Evolutionary conservation across 2,888 invertebrate species (phyloP), one percentile per base, ranked within the genome.

Genomic region (Scaptomyza caliginosa): DNA sequence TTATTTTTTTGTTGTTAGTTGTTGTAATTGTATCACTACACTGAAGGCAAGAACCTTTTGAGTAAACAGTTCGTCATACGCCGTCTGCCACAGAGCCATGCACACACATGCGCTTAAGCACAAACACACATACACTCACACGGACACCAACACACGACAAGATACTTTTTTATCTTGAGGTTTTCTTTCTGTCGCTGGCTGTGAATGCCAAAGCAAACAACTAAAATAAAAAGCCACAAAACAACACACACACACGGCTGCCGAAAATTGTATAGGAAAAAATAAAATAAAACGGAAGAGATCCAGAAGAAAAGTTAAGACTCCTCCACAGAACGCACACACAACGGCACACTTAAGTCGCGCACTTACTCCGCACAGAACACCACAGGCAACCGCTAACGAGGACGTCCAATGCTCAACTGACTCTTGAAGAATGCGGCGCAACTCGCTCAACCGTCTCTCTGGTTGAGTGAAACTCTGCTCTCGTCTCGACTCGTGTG

Each of bases 391-490:
- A 87, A 89, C 89, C 89, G 88, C 74, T 86, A 87, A 81, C 81
- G 89, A 89, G 87, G 89, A 89, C 88, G 89, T 89, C 84, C 89
- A 88, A 87, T 80, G 77, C 88, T 89, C 90, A 88, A 89, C 90
- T 89, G 81, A 89, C 70, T 78, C 71, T 73, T 74, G 60, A 56
- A 69, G 80, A 83, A 79, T 83, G 71, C 67, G 67, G 38, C 54
- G 24, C 64, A 65, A 63, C 58, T 17, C 34, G 68, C 73, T 67
- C 71, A 59, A 52, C 75, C 34, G 38, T 46, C 67, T 69, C 71
- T 73, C 74, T n/a, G n/a, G 49, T 65, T 72, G 81, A 79, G 79
- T 86, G 75, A 70, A 83, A 88, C 88, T 86, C 49, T 32, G 21
- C 42, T 28, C 46, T 28, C 32, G 38, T 28, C 23, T 24, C 13